Conservation (phyloP, 2,888 invertebrate species). For the Palloptera scutellata region DNA sequence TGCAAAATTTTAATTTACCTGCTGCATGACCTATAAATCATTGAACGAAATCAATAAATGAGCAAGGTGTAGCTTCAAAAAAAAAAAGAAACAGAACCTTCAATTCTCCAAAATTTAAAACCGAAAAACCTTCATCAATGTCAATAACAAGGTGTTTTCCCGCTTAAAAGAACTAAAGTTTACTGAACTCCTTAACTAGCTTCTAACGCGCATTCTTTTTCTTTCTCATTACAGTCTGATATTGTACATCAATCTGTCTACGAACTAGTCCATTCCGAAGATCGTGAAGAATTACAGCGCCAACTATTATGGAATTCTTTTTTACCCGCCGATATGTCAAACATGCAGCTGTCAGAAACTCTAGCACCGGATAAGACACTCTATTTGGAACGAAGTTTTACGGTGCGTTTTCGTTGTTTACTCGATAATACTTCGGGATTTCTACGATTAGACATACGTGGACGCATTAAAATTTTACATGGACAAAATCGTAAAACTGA, state of each 20-base stretch:
- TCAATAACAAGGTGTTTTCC: no score
- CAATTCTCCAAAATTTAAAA: slow-evolving; percentile 12
- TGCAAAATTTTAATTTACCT: slow-evolving; percentile 58
- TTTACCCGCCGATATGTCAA: slow-evolving; percentile 71
- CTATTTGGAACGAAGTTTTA: slow-evolving; percentile 94
- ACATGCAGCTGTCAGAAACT: slow-evolving; percentile 84
- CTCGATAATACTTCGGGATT: slow-evolving; percentile 99
- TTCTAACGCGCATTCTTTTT: no score
- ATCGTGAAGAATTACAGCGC: slow-evolving; percentile 94
- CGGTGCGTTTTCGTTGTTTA: slow-evolving; percentile 97
- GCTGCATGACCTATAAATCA: slow-evolving; percentile 55
- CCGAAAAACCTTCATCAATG: slow-evolving; percentile 27
- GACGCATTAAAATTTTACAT: slow-evolving; percentile 93
- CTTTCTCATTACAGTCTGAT: slow-evolving; percentile 81
- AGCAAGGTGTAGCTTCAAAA: slow-evolving; percentile 5
- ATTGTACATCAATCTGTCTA: slow-evolving; percentile 99
- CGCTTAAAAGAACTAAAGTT: background rate
- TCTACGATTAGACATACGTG: slow-evolving; percentile 96
- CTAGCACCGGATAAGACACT: slow-evolving; percentile 88
- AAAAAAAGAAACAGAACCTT: slow-evolving; percentile 31
- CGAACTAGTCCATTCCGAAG: slow-evolving; percentile 98
- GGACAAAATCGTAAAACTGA: slow-evolving; percentile 95
- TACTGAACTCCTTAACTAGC: background rate
- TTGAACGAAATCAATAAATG: slow-evolving; percentile 36
- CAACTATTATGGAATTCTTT: slow-evolving; percentile 96